Base-by-base conservation (phyloP, 1,140 invertebrate species). In the Aphaenogaster rudis region DNA sequence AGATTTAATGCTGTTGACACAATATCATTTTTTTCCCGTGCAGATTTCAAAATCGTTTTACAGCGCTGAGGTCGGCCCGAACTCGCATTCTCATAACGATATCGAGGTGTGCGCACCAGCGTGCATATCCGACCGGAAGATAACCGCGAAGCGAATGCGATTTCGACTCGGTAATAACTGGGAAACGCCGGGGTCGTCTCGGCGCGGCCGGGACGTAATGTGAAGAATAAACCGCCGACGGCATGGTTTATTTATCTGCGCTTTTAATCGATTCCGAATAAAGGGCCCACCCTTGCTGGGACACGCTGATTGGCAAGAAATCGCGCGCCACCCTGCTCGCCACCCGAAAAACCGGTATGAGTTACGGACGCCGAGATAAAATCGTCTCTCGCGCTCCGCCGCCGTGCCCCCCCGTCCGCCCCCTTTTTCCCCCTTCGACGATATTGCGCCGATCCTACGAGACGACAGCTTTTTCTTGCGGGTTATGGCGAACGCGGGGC, bases 271-370 rank as follows among this genome's bases (percentile, higher is more conserved):
- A 91, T 90, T 91, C 89, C 76, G 81, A 90, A 89, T 91, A 88
- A 81, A 87, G 79, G 74, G 78, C 50, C 74, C 82, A 64, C 72
- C 82, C 72, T 85, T 54, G 86, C 66, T 59, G 71, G 17, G 79
- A n/a, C 74, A 54, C 85, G 76, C 71, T 91, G 92, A 92, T 92
- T 92, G 92, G 92, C 92, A 92, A 92, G 91, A 92, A 92, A 91
- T 92, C 74, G 67, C 63, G 45, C 52, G 77, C 86, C 87, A 86
- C 66, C 91, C 86, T 77, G 78, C 45, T 87, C 76, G 86, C 69
- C 80, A 76, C 13, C 82, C 89, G 90, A 92, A 92, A 91, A 92
- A 92, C 91, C 88, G 78, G 91, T 91, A 92, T 92, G 90, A 92
- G 91, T 90, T 89, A 92, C 86, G 84, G 66, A 48, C 66, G 33